Base-by-base conservation (phyloP, 2,797 vertebrate species). In the Phataginus tricuspis region DNA sequence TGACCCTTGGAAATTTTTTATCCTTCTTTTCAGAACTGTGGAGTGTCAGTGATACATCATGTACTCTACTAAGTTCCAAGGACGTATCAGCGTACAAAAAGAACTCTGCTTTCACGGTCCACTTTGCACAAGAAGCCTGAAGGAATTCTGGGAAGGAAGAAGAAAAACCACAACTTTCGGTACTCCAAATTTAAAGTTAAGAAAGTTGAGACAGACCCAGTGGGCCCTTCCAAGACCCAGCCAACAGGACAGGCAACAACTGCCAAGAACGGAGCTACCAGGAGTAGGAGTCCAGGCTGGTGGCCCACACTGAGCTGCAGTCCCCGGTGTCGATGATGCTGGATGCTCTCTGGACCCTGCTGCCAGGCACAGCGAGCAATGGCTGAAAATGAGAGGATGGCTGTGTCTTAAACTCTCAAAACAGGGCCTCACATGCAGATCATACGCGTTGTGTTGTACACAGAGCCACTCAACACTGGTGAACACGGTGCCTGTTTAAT, bases 321-420 rank as follows among this genome's bases (percentile, higher is more conserved):
- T 0, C 13, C 1, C 2, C 31, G 16, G 0, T 3, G 16, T 31
- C 83, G 37, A 18, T 25, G 23, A 55, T 1, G 25, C 3, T 8
- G 7, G 5, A 7, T 13, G 27, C 12, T 45, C 66, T 16, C 61
- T 3, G 3, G 29, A 39, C 31, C 23, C 75, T 57, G 19, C 4
- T 0, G 63, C 45, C 59, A 18, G 7, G 12, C 49, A n/a, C 6
- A 6, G n/a, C 0, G 14, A 66, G 39, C 14, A 7, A 16, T 3
- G 34, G 68, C 37, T 39, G 45, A 29, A 55, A 66, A 61, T 11
- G 37, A 64, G 23, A 64, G n/a, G 4, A 69, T 0, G 10, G 15
- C 9, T 4, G 1, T 2, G 6, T 27, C 34, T 37, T 2, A 55
- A 11, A 31, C 23, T 7, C 6, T 9, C 13, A 6, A n/a, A 9